A percentile compares a stretch with the other conserved stretches of the same genome.
Conservation (phyloP, 2,797 vertebrate species). For the Gymnothorax reevesii region DNA sequence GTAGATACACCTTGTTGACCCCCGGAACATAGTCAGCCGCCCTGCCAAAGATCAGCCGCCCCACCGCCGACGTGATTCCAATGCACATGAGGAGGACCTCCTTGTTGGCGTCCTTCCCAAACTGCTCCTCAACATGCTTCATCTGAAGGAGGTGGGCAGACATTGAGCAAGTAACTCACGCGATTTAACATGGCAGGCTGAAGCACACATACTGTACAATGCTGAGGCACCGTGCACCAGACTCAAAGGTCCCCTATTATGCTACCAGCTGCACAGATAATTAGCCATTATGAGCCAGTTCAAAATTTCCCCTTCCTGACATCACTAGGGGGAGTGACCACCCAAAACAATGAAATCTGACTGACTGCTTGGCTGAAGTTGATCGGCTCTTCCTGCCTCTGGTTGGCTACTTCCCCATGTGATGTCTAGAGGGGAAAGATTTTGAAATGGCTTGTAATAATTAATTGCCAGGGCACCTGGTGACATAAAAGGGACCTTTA, state of each 20-base stretch:
- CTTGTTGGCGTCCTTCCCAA: conserved; percentile 70
- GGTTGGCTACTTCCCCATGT: too few species aligned
- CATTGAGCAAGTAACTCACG: background rate
- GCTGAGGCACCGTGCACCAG: background rate
- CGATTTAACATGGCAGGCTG: background rate
- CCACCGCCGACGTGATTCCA: conserved; percentile 88
- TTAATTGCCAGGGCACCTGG: too few species aligned
- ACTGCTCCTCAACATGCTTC: conserved; percentile 85
- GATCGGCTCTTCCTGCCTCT: too few species aligned
- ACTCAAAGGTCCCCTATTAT: too few species aligned
- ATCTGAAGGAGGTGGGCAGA: conserved; percentile 71
- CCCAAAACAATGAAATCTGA: too few species aligned
- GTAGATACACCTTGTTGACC: conserved; percentile 91
- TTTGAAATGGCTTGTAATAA: too few species aligned
- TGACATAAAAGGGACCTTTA: background rate
- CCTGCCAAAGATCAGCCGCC: conserved; percentile 87
- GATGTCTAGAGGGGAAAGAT: too few species aligned
- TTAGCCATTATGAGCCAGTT: too few species aligned
- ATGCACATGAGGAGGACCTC: conserved; percentile 90
- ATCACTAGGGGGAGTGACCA: too few species aligned
- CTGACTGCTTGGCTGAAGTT: too few species aligned
- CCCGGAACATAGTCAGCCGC: conserved; percentile 88
- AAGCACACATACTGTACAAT: background rate
- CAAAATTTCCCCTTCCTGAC: too few species aligned
- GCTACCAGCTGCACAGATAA: too few species aligned